Percentiles rank a stretch among this genome's conserved stretches.
Evolutionary conservation across 53 echinoderm and acorn worm genomes (phyloP).

Genomic region (Pentamera pediparva): DNA sequence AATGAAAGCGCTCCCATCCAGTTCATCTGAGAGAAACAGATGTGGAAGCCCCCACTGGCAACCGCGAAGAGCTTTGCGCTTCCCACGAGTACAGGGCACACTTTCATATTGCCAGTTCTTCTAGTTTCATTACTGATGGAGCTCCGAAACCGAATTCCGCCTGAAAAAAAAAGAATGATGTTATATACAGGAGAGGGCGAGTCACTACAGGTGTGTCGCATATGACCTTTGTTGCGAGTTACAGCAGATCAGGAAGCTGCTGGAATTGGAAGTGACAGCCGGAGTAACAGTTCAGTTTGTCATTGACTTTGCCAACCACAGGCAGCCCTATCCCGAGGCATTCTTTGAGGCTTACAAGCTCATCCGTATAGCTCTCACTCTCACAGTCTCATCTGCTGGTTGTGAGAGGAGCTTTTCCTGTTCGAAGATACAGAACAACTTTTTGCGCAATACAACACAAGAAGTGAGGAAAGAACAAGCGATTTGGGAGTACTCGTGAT

Average conservation of each 20-base stretch:
- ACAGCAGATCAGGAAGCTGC: slow-evolving; percentile 1
- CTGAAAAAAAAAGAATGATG: not conserved
- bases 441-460: slow-evolving; percentile 31
- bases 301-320: slow-evolving; percentile 7
- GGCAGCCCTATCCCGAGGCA: not conserved
- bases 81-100: not conserved
- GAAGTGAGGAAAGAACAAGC: slow-evolving; percentile 29
- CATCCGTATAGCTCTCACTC: not conserved
- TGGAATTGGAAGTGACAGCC: not conserved
- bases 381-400: slow-evolving; percentile 16
- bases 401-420: slow-evolving; percentile 35
- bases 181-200: not conserved
- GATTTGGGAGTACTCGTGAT: slow-evolving; percentile 25
- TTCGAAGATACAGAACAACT: slow-evolving; percentile 17
- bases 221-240: slow-evolving; percentile 9
- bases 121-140: not conserved
- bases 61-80: not conserved
- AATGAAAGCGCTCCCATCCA: not conserved
- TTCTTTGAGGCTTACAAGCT: not conserved
- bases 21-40: not conserved
- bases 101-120: not conserved
- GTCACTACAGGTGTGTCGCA: not conserved
- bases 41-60: not conserved
- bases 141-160: not conserved
- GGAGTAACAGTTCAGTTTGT: not conserved